Conservation (phyloP, 2,888 invertebrate species). For the Ophion costatus region DNA sequence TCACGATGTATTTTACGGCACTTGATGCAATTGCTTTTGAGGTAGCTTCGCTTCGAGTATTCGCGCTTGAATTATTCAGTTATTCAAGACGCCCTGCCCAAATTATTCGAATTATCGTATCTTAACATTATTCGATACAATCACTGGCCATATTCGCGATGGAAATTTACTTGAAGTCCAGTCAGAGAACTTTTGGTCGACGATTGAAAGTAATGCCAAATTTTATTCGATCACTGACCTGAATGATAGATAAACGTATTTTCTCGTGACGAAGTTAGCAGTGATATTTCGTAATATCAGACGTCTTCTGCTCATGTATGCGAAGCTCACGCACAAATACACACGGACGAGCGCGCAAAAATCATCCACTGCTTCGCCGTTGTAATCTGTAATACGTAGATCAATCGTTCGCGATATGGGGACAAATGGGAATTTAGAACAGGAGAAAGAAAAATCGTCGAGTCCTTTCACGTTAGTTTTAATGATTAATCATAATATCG, state of each 20-base stretch:
- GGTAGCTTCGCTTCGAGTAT: background rate
- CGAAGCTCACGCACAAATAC: constrained; percentile 26
- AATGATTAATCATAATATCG: constrained; percentile 60
- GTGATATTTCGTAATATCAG: constrained; percentile 58
- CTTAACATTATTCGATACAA: background rate
- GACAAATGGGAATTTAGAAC: constrained; percentile 6
- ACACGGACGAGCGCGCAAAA: constrained; percentile 29
- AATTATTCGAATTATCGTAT: background rate
- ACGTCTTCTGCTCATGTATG: constrained; percentile 54
- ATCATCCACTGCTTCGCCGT: constrained; percentile 23
- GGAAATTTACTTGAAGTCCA: background rate
- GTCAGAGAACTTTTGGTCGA: background rate
- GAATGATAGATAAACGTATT: constrained; percentile 40
- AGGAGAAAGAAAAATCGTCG: background rate
- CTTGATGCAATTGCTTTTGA: background rate
- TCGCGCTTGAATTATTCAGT: background rate
- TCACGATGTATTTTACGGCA: no score
- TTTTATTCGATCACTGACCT: constrained; percentile 53
- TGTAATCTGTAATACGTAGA: constrained; percentile 42
- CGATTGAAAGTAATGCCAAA: constrained; percentile 50
- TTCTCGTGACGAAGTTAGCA: constrained; percentile 49
- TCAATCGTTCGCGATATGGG: constrained; percentile 9
- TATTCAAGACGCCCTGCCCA: background rate
- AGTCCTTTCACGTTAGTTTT: constrained; percentile 58
- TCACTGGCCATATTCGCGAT: constrained; percentile 3